Base-by-base conservation (phyloP, 1,140 invertebrate genomes). In the Drosophila subpulchrella region DNA sequence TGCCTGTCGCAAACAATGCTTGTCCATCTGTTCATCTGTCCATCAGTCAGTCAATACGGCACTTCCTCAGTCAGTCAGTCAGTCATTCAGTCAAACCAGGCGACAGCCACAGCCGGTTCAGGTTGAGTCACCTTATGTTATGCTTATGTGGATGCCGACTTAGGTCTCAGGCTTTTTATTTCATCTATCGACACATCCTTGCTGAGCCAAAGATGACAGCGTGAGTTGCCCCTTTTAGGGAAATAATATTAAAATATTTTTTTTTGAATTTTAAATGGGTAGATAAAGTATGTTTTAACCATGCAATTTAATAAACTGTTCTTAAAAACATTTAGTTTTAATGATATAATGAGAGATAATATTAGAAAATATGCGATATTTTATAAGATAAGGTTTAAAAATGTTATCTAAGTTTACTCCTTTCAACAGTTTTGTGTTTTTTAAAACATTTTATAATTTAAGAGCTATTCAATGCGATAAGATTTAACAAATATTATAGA, bases 1-100 rank as follows among this genome's bases (percentile, higher is more conserved):
- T 66, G 67, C 34, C 41, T 42, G 54, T 62, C 62, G 78, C 57
- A 74, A 46, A 89, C 84, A 86, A 86, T 83, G 73, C 76, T 53
- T 88, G 84, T 85, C 81, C 44, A 60, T 67, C 61, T 57, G 71
- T 66, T 53, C 41, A 50, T 48, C 47, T 24, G 61, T 80, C 81
- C 50, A 51, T 59, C 83, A 72, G 81, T 62, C 75, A 78, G 42
- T 66, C 60, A 68, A 65, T 67, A 8, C 59, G 38, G 44, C 65
- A 53, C 59, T 71, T 73, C 51, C 56, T 55, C 81, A 75, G 30
- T 73, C 51, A 53, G 70, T 62, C 68, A 65, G 24, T 65, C n/a
- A 60, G 55, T 60, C 70, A 55, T 17, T 72, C 78, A 66, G 53
- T 73, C 67, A 68, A 58, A 38, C 50, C 53, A 53, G 30, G 58